Evolutionary conservation across 2,113 vertebrate genomes (phyloP).

Genomic region (Phalacrocorax brasilianus): DNA sequence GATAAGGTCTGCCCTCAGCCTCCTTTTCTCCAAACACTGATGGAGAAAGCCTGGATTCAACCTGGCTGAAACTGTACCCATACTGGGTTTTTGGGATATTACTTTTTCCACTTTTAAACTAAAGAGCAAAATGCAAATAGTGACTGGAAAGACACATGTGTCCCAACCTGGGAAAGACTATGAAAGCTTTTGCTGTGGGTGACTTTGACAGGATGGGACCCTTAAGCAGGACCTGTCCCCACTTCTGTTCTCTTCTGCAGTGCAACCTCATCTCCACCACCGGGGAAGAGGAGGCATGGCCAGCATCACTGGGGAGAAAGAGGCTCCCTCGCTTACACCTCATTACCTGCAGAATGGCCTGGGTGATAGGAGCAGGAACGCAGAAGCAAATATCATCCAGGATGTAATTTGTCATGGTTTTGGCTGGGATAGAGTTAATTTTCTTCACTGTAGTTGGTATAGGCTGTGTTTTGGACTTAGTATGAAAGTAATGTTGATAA

Average conservation of each 20-base stretch:
- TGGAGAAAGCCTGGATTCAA: neutral
- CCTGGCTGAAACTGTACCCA: neutral
- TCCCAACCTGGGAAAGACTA: neutral
- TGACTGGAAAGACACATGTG: neutral
- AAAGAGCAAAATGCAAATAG: neutral
- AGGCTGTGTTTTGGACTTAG: no score
- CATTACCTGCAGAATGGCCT: neutral
- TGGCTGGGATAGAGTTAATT: no score
- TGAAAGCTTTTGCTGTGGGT: neutral
- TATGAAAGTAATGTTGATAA: no score
- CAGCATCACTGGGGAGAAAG: neutral
- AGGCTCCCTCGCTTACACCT: neutral
- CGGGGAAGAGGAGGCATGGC: neutral
- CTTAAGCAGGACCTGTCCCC: neutral
- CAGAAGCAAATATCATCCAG: neutral
- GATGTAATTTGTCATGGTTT: neutral
- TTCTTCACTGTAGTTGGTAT: no score
- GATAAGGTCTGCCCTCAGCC: neutral
- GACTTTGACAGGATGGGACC: neutral
- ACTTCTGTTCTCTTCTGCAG: neutral
- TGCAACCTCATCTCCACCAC: neutral
- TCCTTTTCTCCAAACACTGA: neutral
- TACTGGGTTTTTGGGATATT: neutral
- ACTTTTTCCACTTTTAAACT: neutral
- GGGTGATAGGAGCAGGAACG: neutral